A percentile compares a stretch with the other conserved stretches of the same genome.
Conservation (phyloP, 2,888 invertebrate genomes). For the Morinoia aosen region DNA sequence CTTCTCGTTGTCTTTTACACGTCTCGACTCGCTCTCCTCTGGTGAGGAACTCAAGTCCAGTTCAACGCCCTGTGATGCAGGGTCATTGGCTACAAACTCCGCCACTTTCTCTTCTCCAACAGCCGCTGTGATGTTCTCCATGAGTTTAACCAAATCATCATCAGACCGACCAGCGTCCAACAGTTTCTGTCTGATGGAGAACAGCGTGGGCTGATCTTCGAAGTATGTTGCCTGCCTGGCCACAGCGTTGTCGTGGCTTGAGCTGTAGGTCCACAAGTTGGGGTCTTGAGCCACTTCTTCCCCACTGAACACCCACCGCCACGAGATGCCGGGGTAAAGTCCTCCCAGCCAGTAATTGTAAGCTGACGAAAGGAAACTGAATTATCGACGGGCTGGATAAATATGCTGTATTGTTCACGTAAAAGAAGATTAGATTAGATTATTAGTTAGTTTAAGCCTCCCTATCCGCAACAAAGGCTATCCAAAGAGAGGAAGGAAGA, state of each 20-base stretch:
- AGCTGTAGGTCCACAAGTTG: slow-evolving; percentile 57
- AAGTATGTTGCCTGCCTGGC: slow-evolving; percentile 55
- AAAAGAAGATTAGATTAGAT: too few species aligned
- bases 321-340: slow-evolving; percentile 61
- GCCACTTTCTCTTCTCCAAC: not conserved
- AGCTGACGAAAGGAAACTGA: slow-evolving; percentile 52
- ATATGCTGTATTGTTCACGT: too few species aligned
- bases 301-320: slow-evolving; percentile 63
- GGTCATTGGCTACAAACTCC: slow-evolving; percentile 9
- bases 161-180: not conserved
- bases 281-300: slow-evolving; percentile 55
- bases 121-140: not conserved
- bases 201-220: slow-evolving; percentile 55
- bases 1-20: not conserved
- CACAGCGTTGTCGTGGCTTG: slow-evolving; percentile 10
- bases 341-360: slow-evolving; percentile 64
- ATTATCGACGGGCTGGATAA: too few species aligned
- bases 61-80: not conserved
- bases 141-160: not conserved
- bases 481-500: too few species aligned
- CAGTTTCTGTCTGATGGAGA: slow-evolving; percentile 27
- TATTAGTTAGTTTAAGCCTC: too few species aligned
- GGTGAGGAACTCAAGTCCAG: not conserved
- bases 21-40: not conserved
- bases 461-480: too few species aligned